Evolutionary conservation across 1,140 invertebrate genomes (phyloP), one percentile per base, ranked within the genome.

Genomic region (Drosophila teissieri): DNA sequence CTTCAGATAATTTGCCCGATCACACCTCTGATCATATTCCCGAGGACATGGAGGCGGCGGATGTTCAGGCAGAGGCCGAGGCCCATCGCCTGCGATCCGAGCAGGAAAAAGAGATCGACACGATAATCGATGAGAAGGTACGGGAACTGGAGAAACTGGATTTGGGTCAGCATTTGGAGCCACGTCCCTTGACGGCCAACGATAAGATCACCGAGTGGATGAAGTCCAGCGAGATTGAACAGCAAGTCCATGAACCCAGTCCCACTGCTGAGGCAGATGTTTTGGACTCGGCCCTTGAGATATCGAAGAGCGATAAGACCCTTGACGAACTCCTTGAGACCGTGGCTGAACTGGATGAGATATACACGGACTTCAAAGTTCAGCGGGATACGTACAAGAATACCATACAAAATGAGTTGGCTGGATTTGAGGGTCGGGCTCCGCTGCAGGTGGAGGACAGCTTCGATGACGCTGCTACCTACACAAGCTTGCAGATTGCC

Each of bases 401-500:
- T 12, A 89, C 85, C 2, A 24, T 91, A 1, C 78, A 92, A 53
- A 92, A 92, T 27, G 92, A 93, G 44, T 15, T 90, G 34, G 73
- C 82, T 40, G 72, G 57, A 6, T 34, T 85, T 45, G 85, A 91
- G 31, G 77, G 11, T 8, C 14, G 31, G 24, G 51, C 48, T 11
- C 19, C 73, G 45, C 93, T 94, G 91, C 93, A 94, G 5, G 73
- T 93, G 7, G 95, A 96, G 37, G 95, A 95, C 31, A 92, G 91
- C 36, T 95, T 96, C 67, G 95, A 95, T 75, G 96, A 97, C 79
- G 94, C 95, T 55, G 95, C 95, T 53, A 96, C 96, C 0, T 97
- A 97, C 69, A 96, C 96, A 0, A 97, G 96, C 84, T 92, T 97
- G 45, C 96, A 97, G 88, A 93, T 97, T 84, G 97, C 97, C 0